Base-by-base conservation (phyloP, 2,888 invertebrate species). In the Microchrysa polita region DNA sequence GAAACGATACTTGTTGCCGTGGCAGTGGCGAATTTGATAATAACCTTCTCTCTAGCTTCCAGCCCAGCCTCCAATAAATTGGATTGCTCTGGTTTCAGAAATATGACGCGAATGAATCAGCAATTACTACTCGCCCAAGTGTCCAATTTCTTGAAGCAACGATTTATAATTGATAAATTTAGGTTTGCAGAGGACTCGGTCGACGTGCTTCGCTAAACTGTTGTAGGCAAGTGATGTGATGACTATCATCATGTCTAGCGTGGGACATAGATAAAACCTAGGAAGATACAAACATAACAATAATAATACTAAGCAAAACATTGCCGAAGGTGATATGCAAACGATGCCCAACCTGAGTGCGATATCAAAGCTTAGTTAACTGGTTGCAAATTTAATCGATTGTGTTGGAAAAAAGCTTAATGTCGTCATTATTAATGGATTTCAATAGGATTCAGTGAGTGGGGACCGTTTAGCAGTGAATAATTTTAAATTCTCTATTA, bases 271-370 rank as follows among this genome's bases (percentile, higher is more conserved):
- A n/a, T n/a, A n/a, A n/a, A n/a, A n/a, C n/a, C 20, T 16, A 48
- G 65, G 20, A 44, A 65, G 22, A 9, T 22, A 22, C 18, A 52
- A 67, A 4, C 4, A 67, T 14, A 67, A 7, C 65, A 48, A 52
- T 53, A 27, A 52, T 16, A 69, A n/a, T 10, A 48, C 12, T n/a
- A 4, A 48, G 42, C 55, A 57, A 69, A 34, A 57, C n/a, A 69
- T 69, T 55, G 55, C 55, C 40, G 57, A 57, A 69, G 69, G 69
- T 55, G 55, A 55, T 55, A 69, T 69, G 55, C 69, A 55, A 69
- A 69, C 69, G 48, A 27, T 23, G 44, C 63, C 44, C n/a, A 34
- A 65, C 20, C 22, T 9, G 7, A 9, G 48, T 40, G 42, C 40
- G 16, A 55, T 42, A 34, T 55, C 20, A 40, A 69, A 69, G 69